A percentile compares a stretch with the other conserved stretches of the same genome.
phyloP scores from a whole-genome alignment of 2,797 vertebrate genomes.

The Buceros bicornis region DNA sequence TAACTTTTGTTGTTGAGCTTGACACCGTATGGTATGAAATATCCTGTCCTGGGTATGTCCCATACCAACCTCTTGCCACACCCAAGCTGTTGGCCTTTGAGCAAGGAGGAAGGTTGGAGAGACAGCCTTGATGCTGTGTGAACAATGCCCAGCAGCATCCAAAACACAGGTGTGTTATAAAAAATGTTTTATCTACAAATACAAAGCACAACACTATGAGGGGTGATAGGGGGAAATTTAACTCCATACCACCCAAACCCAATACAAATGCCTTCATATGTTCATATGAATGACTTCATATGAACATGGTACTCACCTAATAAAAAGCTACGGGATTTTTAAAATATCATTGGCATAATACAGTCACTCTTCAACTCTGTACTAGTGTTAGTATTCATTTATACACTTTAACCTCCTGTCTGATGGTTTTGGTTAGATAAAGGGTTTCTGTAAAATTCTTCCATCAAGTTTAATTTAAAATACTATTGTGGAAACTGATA shows the following conservation, averaged over 20 bases:
- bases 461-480: constrained; percentile 14
- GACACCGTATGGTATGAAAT: not conserved
- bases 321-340: fast-evolving
- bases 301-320: not conserved
- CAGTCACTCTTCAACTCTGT: not conserved
- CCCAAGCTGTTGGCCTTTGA: not conserved
- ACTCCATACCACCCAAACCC: not conserved
- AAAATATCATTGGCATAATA: not conserved
- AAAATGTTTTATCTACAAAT: not conserved
- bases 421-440: not conserved
- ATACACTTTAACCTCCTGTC: not conserved
- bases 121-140: not conserved
- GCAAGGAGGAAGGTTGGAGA: not conserved
- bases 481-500: not conserved
- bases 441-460: not conserved
- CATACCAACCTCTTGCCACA: not conserved
- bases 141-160: not conserved
- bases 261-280: not conserved
- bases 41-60: not conserved
- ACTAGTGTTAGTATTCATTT: not conserved
- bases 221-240: not conserved
- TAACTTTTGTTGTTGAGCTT: not conserved
- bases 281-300: not conserved
- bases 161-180: not conserved
- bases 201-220: not conserved